A percentile compares a stretch with the other conserved stretches of the same genome.
These are phyloP conservation scores for Pongo pygmaeus DNA, from an alignment of 2,113 vertebrate genomes.

Conservation along the genomic window DNA sequence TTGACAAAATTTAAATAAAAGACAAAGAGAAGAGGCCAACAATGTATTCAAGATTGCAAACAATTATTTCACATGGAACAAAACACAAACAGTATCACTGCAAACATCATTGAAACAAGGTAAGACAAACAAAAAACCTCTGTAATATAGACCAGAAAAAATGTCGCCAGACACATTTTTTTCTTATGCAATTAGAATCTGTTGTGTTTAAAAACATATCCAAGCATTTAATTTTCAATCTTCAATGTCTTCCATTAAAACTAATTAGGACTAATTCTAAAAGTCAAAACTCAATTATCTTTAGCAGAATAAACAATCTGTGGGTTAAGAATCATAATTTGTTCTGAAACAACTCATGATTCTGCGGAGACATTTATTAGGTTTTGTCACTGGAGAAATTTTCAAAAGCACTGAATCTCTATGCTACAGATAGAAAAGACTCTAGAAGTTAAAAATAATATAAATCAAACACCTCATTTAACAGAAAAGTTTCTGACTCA, in stretches of 20 bases:
- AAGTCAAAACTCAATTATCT: background rate
- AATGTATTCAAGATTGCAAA: constrained; percentile 53
- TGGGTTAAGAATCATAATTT: background rate
- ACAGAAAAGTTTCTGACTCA: constrained; percentile 24
- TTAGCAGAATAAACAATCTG: background rate
- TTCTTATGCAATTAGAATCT: constrained; percentile 18
- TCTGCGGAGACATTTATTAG: background rate
- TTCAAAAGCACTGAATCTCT: background rate
- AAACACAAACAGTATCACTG: constrained; percentile 56
- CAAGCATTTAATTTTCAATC: constrained; percentile 10
- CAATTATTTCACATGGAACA: constrained; percentile 50
- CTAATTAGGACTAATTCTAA: background rate
- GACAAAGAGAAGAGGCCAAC: constrained; percentile 57
- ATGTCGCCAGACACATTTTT: constrained; percentile 31
- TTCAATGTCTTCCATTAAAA: constrained; percentile 16
- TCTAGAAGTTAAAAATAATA: constrained; percentile 23
- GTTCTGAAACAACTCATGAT: constrained; percentile 23
- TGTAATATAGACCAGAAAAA: constrained; percentile 29
- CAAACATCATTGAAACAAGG: constrained; percentile 55
- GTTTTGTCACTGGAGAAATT: background rate
- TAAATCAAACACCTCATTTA: background rate
- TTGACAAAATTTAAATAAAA: constrained; percentile 49
- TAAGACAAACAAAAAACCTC: constrained; percentile 62
- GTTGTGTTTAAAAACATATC: background rate
- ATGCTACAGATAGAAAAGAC: background rate